Conservation (phyloP, 1,140 invertebrate genomes). For the Palaemon carinicauda region DNA sequence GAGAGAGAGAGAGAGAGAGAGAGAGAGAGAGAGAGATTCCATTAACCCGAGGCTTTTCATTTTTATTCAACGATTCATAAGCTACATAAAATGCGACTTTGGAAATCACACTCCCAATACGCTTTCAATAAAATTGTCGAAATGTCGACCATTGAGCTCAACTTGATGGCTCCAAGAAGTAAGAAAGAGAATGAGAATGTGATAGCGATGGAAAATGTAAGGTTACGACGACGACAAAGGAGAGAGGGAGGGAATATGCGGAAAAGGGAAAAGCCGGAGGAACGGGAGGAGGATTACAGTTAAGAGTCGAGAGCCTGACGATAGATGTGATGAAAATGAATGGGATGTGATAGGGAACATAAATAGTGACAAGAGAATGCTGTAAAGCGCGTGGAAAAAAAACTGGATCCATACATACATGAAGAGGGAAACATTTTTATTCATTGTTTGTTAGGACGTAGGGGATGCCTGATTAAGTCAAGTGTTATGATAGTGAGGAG, state of each 20-base stretch:
- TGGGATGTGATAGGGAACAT: too few relatives aligned
- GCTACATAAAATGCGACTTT: background rate
- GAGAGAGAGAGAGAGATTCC: background rate
- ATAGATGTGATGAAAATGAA: too few relatives aligned
- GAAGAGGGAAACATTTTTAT: too few relatives aligned
- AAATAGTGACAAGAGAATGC: too few relatives aligned
- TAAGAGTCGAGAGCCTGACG: too few relatives aligned
- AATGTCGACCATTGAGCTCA: background rate
- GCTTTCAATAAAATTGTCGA: conserved; percentile 16
- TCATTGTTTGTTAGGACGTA: too few relatives aligned
- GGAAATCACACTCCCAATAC: background rate
- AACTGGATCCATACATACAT: too few relatives aligned
- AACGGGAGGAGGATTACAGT: background rate
- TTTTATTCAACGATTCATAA: conserved; percentile 21
- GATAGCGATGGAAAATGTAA: background rate
- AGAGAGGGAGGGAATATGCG: too few relatives aligned
- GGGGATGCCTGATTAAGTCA: too few relatives aligned
- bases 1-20: background rate
- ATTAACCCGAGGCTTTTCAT: background rate
- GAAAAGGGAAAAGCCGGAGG: background rate
- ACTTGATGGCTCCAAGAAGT: background rate
- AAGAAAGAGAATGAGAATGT: background rate
- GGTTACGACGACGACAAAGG: background rate
- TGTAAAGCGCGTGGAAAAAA: too few relatives aligned
- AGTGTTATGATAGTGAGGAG: too few relatives aligned